These are phyloP conservation scores for Hoplodrina blanda DNA, from an alignment of 2,888 invertebrate genomes.

Conservation along the genomic window DNA sequence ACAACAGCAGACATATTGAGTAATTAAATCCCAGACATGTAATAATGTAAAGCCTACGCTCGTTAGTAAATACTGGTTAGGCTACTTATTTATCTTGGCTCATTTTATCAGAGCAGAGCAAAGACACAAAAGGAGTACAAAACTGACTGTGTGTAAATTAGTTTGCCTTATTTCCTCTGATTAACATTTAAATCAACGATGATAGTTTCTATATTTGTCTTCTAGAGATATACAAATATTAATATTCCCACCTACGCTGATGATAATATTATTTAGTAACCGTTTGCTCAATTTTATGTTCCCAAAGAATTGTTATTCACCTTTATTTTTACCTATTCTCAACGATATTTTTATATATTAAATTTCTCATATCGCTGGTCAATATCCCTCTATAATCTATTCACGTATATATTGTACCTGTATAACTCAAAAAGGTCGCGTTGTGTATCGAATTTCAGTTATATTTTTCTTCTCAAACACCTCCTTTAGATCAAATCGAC, in stretches of 20 bases:
- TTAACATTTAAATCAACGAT: not conserved
- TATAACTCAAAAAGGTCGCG: constrained; percentile 32
- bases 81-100: constrained; percentile 39
- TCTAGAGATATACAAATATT: not conserved
- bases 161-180: not conserved
- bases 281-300: not conserved
- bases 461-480: constrained; percentile 49
- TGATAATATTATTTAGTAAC: not conserved
- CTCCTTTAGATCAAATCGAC: constrained; percentile 60
- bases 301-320: constrained; percentile 5
- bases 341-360: constrained; percentile 31
- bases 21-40: constrained; percentile 43
- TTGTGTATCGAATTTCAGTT: constrained; percentile 50
- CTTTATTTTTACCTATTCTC: constrained; percentile 20
- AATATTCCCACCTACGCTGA: not conserved
- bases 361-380: constrained; percentile 35
- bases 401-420: constrained; percentile 23
- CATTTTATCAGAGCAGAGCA: constrained; percentile 18
- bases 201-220: not conserved
- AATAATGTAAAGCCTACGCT: constrained; percentile 48
- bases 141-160: not conserved
- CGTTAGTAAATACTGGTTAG: constrained; percentile 48
- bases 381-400: constrained; percentile 32
- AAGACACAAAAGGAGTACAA: constrained; percentile 27
- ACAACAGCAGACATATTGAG: constrained; percentile 34